A percentile compares a stretch with the other conserved stretches of the same genome.
phyloP scores from a whole-genome alignment of 2,797 vertebrate species.

The Intellagama lesueurii region DNA sequence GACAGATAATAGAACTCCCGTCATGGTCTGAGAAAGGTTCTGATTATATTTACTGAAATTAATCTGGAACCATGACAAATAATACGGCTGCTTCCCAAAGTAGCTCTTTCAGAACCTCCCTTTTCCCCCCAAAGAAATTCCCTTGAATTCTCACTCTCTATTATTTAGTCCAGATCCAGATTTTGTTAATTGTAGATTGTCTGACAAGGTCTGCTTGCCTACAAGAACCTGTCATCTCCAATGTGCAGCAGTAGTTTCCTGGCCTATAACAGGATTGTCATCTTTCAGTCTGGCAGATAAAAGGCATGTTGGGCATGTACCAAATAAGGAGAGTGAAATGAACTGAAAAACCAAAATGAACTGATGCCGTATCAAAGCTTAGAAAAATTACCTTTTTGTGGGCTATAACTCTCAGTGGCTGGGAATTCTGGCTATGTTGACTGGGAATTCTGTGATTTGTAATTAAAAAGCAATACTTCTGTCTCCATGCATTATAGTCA shows the following conservation, averaged over 20 bases:
- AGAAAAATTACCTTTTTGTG: neutral
- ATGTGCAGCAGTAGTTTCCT: too few relatives aligned
- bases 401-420: too few relatives aligned
- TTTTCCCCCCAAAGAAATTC: too few relatives aligned
- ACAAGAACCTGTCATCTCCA: neutral
- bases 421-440: too few relatives aligned
- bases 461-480: too few relatives aligned
- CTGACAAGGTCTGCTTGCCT: neutral
- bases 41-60: slow-evolving; percentile 1
- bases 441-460: too few relatives aligned
- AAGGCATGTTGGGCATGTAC: neutral
- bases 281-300: neutral
- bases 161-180: neutral
- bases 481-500: too few relatives aligned
- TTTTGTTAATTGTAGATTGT: neutral
- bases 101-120: neutral
- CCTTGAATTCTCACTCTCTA: too few relatives aligned
- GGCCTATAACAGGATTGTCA: too few relatives aligned
- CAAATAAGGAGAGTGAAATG: neutral
- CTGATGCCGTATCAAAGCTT: neutral
- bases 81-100: neutral
- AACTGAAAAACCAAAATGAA: neutral
- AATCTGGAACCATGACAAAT: neutral
- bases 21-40: neutral
- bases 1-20: neutral